Base-by-base conservation (phyloP, 2,888 invertebrate species). In the Urechis unicinctus region DNA sequence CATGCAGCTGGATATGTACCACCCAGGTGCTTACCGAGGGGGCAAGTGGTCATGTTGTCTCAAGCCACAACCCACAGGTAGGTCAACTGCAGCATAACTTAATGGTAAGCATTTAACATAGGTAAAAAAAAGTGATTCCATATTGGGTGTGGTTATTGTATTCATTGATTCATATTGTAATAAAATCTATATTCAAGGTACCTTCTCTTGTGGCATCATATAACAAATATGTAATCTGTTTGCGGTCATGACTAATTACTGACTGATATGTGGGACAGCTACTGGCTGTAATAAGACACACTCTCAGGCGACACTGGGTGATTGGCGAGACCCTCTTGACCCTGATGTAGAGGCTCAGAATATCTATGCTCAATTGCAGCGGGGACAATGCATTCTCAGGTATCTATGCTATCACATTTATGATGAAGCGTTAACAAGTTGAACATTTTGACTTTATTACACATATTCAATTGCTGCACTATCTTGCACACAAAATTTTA, bases 301-400 rank as follows among this genome's bases (percentile, higher is more conserved):
- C 53, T 63, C 65, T 22, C 63, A 66, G 3, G 68, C 68, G 41
- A 65, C 64, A 13, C 53, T 68, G 26, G 66, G 66, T 24, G 68
- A 68, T 57, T 68, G 68, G 68, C 60, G 66, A 54, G 68, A 68
- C 47, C 67, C 68, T 2, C 50, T 68, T 5, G 68, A 68, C 51
- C 65, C 66, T 5, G 64, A 62, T 41, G 62, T 65, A 17, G 67
- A 68, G 58, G 66, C 68, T 1, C 68, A 68, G 56, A 68, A 65
- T 46, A 65, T 68, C 45, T 68, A 57, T 57, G 64, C 66, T 2
- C 68, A 68, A 57, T 61, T 68, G 4, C 54, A 55, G 25, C 55
- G 64, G 26, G 61, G 64, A 42, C 58, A 60, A 26, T 61, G 65
- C 43, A 56, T 52, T 13, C 65, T 68, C 42, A 63, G 57, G 68